Conservation (phyloP, 2,797 vertebrate genomes). For the Etheostoma perlongum region DNA sequence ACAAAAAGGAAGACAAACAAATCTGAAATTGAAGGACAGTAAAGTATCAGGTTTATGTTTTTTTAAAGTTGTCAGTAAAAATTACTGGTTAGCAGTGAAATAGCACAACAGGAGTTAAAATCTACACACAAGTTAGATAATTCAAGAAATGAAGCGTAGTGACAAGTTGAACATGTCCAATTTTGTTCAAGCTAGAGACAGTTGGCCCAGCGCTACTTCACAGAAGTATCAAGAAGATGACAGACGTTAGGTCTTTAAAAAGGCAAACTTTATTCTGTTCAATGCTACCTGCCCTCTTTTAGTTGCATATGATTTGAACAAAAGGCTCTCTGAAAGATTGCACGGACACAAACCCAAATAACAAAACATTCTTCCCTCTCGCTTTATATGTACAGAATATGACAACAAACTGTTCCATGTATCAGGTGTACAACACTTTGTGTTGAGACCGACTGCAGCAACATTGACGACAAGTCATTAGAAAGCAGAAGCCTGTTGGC, state of each 20-base stretch:
- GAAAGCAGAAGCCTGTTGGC: constrained; percentile 48
- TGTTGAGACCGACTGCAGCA: constrained; percentile 49
- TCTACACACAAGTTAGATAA: constrained; percentile 5
- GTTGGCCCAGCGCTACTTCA: constrained; percentile 65
- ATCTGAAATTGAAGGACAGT: constrained; percentile 8
- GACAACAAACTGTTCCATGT: constrained; percentile 45
- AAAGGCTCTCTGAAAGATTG: constrained; percentile 54
- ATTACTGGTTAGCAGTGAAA: constrained; percentile 38
- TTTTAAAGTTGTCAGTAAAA: background rate
- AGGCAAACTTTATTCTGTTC: constrained; percentile 60
- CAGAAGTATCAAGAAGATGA: constrained; percentile 65
- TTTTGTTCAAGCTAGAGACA: constrained; percentile 34
- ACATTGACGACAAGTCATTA: constrained; percentile 46
- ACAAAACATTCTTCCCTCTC: constrained; percentile 44
- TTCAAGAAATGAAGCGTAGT: constrained; percentile 8
- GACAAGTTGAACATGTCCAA: constrained; percentile 19
- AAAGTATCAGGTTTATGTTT: constrained; percentile 11
- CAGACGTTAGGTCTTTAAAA: constrained; percentile 66
- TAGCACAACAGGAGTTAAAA: constrained; percentile 17
- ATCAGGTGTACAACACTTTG: constrained; percentile 35
- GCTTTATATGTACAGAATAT: constrained; percentile 59
- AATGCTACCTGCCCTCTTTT: constrained; percentile 55
- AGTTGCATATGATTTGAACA: constrained; percentile 78
- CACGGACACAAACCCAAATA: constrained; percentile 59
- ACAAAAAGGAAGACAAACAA: background rate